phyloP scores from a whole-genome alignment of 2,888 invertebrate species.

The Protophormia terraenovae region DNA sequence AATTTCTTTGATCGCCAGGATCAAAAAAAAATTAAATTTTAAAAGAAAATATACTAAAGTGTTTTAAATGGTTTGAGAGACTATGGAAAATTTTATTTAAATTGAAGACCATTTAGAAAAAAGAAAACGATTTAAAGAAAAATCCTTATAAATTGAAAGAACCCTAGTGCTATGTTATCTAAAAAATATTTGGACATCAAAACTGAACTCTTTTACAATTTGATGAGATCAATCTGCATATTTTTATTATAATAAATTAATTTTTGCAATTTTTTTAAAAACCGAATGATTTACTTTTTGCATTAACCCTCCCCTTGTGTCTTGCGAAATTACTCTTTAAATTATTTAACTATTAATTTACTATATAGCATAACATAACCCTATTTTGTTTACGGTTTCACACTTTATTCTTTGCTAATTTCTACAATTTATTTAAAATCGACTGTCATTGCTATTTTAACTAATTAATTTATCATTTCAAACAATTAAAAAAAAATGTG shows the following conservation, averaged over 20 bases:
- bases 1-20: not conserved
- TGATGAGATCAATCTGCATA: too few relatives aligned
- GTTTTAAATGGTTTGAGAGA: not conserved
- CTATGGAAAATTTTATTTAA: not conserved
- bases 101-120: not conserved
- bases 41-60: not conserved
- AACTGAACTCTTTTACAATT: too few relatives aligned
- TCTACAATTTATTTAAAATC: slow-evolving; percentile 28
- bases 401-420: slow-evolving; percentile 16
- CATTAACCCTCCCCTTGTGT: not conserved
- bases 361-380: too few relatives aligned
- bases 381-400: not conserved
- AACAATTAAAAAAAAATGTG: slow-evolving; percentile 5
- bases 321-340: not conserved
- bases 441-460: not conserved
- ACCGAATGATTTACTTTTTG: too few relatives aligned
- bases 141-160: too few relatives aligned
- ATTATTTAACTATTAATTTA: not conserved
- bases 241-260: too few relatives aligned
- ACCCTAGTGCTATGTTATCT: too few relatives aligned
- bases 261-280: too few relatives aligned
- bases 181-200: too few relatives aligned
- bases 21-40: not conserved
- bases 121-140: too few relatives aligned
- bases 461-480: slow-evolving; percentile 49